Evolutionary conservation across 2,797 vertebrate species (phyloP).

Genomic region (Sebastes kiyomatsui): DNA sequence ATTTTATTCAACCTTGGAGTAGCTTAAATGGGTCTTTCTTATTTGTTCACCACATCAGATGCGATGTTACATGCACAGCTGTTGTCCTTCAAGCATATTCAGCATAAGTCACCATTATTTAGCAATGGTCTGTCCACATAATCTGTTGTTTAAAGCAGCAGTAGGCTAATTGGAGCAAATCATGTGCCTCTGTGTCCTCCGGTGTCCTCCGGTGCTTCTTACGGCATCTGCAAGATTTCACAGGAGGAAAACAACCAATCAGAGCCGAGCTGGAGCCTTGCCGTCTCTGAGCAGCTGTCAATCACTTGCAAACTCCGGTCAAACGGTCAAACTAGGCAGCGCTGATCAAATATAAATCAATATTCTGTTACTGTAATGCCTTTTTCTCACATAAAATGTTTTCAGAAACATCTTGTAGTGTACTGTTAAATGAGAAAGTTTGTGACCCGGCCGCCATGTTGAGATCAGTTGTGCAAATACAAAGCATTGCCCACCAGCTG

Average conservation of each 20-base stretch:
- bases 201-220: neutral
- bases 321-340: too few species aligned
- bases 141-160: neutral
- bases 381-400: too few species aligned
- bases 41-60: neutral
- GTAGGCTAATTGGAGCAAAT: neutral
- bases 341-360: too few species aligned
- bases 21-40: neutral
- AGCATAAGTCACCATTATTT: neutral
- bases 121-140: neutral
- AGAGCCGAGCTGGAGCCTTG: neutral
- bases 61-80: neutral
- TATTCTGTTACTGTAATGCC: too few species aligned
- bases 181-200: neutral
- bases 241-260: too few species aligned
- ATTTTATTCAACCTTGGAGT: neutral
- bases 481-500: neutral
- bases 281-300: too few species aligned
- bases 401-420: too few species aligned
- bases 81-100: neutral
- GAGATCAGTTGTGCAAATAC: neutral
- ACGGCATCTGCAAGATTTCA: neutral
- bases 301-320: rapidly evolving
- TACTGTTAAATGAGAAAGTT: too few species aligned
- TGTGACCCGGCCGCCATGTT: too few species aligned